Percentiles rank a stretch among this genome's conserved stretches.
These are phyloP conservation scores for Austrofundulus limnaeus DNA, from an alignment of 2,113 vertebrate genomes.

Conservation along the genomic window DNA sequence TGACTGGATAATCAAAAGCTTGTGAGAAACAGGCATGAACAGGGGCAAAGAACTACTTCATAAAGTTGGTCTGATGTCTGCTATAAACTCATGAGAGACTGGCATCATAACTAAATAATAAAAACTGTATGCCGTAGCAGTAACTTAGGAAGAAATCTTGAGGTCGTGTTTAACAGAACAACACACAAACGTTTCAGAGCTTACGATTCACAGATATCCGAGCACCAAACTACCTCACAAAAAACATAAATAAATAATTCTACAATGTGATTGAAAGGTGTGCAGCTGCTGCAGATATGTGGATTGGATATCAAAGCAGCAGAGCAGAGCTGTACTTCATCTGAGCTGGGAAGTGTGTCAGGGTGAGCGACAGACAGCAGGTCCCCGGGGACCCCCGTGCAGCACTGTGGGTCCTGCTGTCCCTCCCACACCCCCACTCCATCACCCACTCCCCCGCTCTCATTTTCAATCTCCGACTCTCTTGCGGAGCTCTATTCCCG, in stretches of 20 bases:
- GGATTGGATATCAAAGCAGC: conserved; percentile 50
- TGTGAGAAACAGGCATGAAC: too few relatives aligned
- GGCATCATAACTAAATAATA: background rate
- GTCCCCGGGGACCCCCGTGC: conserved; percentile 47
- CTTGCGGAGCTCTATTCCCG: conserved; percentile 50
- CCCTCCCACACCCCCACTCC: conserved; percentile 14
- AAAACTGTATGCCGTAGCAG: background rate
- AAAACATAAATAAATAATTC: conserved; percentile 10
- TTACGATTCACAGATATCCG: conserved; percentile 1
- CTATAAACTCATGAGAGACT: background rate
- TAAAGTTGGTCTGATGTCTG: background rate
- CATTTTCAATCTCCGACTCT: conserved; percentile 27
- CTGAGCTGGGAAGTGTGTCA: conserved; percentile 68
- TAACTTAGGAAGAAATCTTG: conserved; percentile 18
- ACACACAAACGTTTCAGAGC: background rate
- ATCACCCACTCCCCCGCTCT: background rate
- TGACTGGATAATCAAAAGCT: too few relatives aligned
- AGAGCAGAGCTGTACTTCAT: conserved; percentile 55
- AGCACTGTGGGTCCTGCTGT: conserved; percentile 18
- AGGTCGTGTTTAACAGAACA: conserved; percentile 5
- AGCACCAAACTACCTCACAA: conserved; percentile 37
- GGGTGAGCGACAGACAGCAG: conserved; percentile 59
- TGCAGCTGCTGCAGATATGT: conserved; percentile 48
- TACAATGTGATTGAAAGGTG: conserved; percentile 37
- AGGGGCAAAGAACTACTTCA: too few relatives aligned